Conservation (phyloP, 2,797 vertebrate species). For the Mallotus villosus region DNA sequence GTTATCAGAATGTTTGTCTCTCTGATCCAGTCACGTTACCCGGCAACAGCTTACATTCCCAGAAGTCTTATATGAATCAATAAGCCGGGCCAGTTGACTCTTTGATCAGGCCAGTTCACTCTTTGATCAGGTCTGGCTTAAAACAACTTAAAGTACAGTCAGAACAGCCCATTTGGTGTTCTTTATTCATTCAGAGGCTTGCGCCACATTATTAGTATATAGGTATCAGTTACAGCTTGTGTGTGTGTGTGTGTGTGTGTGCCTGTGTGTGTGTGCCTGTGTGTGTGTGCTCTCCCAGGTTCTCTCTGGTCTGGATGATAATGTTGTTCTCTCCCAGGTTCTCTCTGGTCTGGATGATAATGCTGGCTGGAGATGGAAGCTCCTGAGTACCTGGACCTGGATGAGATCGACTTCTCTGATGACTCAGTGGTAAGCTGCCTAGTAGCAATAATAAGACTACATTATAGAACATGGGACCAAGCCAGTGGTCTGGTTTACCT, state of each 20-base stretch:
- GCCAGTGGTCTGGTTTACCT: not conserved
- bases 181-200: not conserved
- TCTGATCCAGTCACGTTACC: not conserved
- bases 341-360: constrained; percentile 55
- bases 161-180: not conserved
- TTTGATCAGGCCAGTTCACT: constrained; percentile 9
- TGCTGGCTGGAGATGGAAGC: constrained; percentile 92
- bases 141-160: not conserved
- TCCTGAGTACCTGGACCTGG: constrained; percentile 98
- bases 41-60: not conserved
- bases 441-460: not conserved
- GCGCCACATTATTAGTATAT: not conserved
- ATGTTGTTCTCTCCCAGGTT: constrained; percentile 62
- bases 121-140: constrained; percentile 4
- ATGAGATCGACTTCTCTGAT: constrained; percentile 98
- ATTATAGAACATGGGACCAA: not conserved
- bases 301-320: constrained; percentile 48
- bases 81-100: not conserved
- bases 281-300: constrained; percentile 8
- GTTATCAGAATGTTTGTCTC: not conserved
- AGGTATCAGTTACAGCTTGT: not conserved
- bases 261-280: too few species aligned
- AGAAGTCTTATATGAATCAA: not conserved
- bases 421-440: constrained; percentile 87
- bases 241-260: too few species aligned